phyloP scores from a whole-genome alignment of 2,888 invertebrate genomes.

The Penaeus monodon region DNA sequence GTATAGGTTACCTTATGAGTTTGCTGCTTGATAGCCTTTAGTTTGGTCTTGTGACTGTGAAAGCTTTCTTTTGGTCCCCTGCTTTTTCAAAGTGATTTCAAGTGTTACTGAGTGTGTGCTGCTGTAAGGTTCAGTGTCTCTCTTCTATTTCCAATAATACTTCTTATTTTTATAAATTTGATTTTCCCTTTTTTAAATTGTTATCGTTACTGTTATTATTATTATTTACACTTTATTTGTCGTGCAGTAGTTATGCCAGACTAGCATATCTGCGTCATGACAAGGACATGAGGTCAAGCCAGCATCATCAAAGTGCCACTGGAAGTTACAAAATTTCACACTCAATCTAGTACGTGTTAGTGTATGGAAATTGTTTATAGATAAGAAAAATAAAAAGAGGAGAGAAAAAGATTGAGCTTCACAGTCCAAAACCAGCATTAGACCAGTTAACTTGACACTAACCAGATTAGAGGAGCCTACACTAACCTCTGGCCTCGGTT shows the following conservation, averaged over 20 bases:
- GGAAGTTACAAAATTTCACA: not conserved
- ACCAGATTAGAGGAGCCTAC: constrained; percentile 26
- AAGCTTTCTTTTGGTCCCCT: constrained; percentile 21
- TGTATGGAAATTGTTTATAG: not conserved
- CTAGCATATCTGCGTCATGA: constrained; percentile 5
- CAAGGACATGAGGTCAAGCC: constrained; percentile 30
- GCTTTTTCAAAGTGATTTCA: not conserved
- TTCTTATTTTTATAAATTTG: too few relatives aligned
- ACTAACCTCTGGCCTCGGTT: constrained; percentile 50
- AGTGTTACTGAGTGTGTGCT: too few relatives aligned
- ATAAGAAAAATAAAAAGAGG: not conserved
- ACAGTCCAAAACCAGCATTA: constrained; percentile 30
- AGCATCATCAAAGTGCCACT: constrained; percentile 37
- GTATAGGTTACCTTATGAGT: not conserved
- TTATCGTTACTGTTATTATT: not conserved
- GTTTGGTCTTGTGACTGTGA: constrained; percentile 48
- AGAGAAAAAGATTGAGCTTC: constrained; percentile 25
- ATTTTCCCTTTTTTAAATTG: too few relatives aligned
- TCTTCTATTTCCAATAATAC: too few relatives aligned
- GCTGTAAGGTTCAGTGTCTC: too few relatives aligned
- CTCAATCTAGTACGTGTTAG: not conserved
- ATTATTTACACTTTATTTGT: not conserved
- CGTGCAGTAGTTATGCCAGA: too few relatives aligned
- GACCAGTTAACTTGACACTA: constrained; percentile 25
- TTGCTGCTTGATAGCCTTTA: constrained; percentile 31